Conservation (phyloP, 1,140 invertebrate genomes). For the Drosophila varians region DNA sequence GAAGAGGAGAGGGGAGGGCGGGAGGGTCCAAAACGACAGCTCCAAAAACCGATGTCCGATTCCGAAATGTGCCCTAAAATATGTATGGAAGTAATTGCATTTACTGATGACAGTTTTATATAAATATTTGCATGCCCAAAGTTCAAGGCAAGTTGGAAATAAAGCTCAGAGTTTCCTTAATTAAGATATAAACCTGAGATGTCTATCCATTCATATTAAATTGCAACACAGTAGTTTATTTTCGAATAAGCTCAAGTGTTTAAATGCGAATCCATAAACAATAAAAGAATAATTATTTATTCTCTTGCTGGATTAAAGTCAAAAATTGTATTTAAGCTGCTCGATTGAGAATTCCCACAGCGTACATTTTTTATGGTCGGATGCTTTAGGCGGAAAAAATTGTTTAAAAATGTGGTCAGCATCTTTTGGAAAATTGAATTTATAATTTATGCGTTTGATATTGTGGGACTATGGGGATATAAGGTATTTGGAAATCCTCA, state of each 20-base stretch:
- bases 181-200: not conserved
- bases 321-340: slow-evolving; percentile 4
- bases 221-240: slow-evolving; percentile 9
- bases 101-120: slow-evolving; percentile 8
- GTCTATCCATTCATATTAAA: not conserved
- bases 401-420: slow-evolving; percentile 24
- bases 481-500: no score
- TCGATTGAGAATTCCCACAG: not conserved
- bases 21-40: slow-evolving; percentile 1
- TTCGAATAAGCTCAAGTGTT: not conserved
- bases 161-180: not conserved
- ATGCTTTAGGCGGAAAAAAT: slow-evolving; percentile 19
- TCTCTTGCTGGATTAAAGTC: not conserved
- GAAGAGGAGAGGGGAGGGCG: slow-evolving; percentile 6
- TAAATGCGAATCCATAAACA: not conserved
- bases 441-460: slow-evolving; percentile 59
- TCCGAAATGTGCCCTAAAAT: slow-evolving; percentile 22
- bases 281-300: slow-evolving; percentile 4
- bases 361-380: not conserved
- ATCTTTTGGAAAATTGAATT: slow-evolving; percentile 59
- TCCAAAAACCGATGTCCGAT: slow-evolving; percentile 7
- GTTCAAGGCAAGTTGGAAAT: not conserved
- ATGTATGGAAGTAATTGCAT: slow-evolving; percentile 46
- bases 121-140: not conserved
- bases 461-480: slow-evolving; percentile 28